Conservation (phyloP, 2,888 invertebrate species). For the Tridacna crocea region DNA sequence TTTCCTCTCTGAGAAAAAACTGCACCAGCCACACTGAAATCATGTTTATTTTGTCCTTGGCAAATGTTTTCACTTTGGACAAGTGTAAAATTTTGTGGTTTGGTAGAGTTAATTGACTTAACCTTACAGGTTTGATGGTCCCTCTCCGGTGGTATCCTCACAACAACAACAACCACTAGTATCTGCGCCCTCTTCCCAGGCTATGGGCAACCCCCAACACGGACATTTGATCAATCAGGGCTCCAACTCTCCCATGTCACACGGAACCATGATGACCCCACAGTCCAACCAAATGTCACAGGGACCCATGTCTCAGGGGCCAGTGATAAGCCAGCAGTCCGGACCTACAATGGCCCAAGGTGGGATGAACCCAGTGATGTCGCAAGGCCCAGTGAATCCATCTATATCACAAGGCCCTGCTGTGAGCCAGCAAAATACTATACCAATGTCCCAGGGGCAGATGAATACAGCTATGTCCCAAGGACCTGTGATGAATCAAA, state of each 20-base stretch:
- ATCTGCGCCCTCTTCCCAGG: slow-evolving; percentile 20
- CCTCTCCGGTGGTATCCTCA: slow-evolving; percentile 24
- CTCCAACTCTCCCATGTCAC: slow-evolving; percentile 21
- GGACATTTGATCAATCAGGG: slow-evolving; percentile 2
- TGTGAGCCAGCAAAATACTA: slow-evolving; percentile 6
- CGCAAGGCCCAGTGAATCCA: slow-evolving; percentile 18
- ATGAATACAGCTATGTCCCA: slow-evolving; percentile 24
- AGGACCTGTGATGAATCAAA: slow-evolving; percentile 57
- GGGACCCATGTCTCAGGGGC: slow-evolving; percentile 36
- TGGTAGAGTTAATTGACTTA: background rate
- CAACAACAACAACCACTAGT: slow-evolving; percentile 43
- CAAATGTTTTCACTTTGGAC: too few relatives aligned
- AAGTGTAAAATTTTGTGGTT: too few relatives aligned
- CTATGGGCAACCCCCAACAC: background rate
- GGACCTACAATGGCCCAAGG: slow-evolving; percentile 9
- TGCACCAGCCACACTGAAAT: too few relatives aligned
- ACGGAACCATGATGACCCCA: slow-evolving; percentile 24
- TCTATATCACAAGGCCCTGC: slow-evolving; percentile 16
- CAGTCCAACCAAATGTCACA: slow-evolving; percentile 24
- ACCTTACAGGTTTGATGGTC: slow-evolving; percentile 24
- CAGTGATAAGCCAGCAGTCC: slow-evolving; percentile 17
- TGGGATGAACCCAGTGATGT: slow-evolving; percentile 7
- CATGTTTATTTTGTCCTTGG: too few relatives aligned
- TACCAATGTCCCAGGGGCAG: slow-evolving; percentile 24
- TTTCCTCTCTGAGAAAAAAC: too few relatives aligned